Evolutionary conservation across 2,888 invertebrate species (phyloP), one percentile per base, ranked within the genome.

Genomic region (Acanthoscelides obtectus): DNA sequence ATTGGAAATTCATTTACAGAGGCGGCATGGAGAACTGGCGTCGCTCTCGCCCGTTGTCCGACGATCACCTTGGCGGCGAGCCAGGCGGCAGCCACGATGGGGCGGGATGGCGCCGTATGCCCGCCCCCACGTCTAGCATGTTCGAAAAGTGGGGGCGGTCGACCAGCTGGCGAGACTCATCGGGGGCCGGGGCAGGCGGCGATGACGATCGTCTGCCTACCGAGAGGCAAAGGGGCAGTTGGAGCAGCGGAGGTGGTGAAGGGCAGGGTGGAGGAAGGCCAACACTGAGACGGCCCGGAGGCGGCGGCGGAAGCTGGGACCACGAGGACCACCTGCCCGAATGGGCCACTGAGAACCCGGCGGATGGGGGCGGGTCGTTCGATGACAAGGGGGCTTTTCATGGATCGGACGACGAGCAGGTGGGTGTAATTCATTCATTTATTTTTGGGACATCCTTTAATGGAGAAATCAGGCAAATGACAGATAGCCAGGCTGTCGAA

Each of bases 361-460:
- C 91, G 72, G 94, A 93, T 81, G 90, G 91, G 75, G 94, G 96
- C n/a, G 98, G 98, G 0, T 94, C 96, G 70, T 98, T 98, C 85
- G 98, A 98, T 86, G 90, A 97, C 3, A 92, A 92, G 67, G 98
- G 98, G 8, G 97, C 97, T 17, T 98, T 98, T 85, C 95, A 96
- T 79, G 95, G 95, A 4, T 91, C 90, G 4, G 89, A 89, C 76
- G 90, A 90, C 22, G 89, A 87, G 77, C 82, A 82, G 78, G 80
- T 82, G 76, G 25, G 66, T 66, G 45, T 1, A 6, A 12, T 17
- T 6, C 17, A 1, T 1, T 12, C 5, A 12, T 45, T 4, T 4
- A 4, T 12, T 1, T 45, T 45, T 45, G 45, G 1, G 1, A 4
- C 45, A 45, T 1, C 45, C 1, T 12, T 1, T 12, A 3, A 12